These are phyloP conservation scores for Vombatus ursinus DNA, from an alignment of 2,113 vertebrate species.

Conservation along the genomic window DNA sequence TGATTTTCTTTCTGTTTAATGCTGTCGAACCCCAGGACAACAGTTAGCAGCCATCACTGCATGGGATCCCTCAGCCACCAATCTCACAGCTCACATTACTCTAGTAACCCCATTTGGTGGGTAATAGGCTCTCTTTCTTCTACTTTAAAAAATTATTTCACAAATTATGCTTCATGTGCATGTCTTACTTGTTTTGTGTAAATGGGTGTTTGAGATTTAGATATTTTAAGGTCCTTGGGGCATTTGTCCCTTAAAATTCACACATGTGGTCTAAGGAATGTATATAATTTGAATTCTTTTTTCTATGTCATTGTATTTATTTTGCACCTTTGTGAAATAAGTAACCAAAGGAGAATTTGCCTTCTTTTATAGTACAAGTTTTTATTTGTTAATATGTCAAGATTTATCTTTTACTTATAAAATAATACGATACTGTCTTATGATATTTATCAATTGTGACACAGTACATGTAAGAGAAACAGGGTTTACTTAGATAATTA, in stretches of 20 bases:
- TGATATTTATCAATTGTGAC: background rate
- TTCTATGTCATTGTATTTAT: background rate
- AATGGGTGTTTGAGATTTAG: constrained; percentile 50
- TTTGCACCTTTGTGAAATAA: constrained; percentile 32
- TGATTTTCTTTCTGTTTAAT: constrained; percentile 85
- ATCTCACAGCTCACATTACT: constrained; percentile 95
- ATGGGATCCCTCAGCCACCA: constrained; percentile 92
- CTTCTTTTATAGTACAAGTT: background rate
- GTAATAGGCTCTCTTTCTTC: constrained; percentile 84
- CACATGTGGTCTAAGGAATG: constrained; percentile 44
- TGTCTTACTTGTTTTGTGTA: constrained; percentile 71
- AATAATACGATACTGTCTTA: background rate
- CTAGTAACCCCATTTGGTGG: constrained; percentile 98
- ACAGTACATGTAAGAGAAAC: background rate
- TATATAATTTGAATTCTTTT: constrained; percentile 48
- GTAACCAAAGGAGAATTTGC: background rate
- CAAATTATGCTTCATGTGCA: constrained; percentile 61
- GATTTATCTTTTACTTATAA: background rate
- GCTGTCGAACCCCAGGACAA: constrained; percentile 93
- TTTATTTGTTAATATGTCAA: background rate
- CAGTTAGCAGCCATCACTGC: constrained; percentile 96
- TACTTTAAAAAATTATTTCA: constrained; percentile 52
- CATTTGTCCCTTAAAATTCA: constrained; percentile 32
- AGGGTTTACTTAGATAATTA: background rate
- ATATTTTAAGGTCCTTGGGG: constrained; percentile 31